Conservation (phyloP, 2,797 vertebrate species). For the Artibeus lituratus region DNA sequence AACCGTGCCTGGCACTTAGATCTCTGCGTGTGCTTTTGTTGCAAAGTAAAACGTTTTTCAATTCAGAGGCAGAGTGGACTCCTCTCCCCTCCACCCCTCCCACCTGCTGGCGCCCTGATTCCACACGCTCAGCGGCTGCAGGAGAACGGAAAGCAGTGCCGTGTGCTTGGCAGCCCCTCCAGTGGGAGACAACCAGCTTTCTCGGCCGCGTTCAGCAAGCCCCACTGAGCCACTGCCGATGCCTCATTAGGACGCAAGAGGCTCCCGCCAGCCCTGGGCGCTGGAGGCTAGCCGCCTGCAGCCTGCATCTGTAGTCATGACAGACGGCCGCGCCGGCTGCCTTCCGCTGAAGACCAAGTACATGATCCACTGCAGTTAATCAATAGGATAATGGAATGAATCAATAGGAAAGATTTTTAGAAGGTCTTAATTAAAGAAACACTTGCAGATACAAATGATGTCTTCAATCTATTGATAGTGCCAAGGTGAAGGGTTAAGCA, state of each 20-base stretch:
- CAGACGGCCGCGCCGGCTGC: slow-evolving; percentile 79
- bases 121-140: slow-evolving; percentile 55
- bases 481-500: slow-evolving; percentile 87
- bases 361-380: slow-evolving; percentile 87
- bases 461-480: slow-evolving; percentile 93
- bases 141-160: slow-evolving; percentile 71
- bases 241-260: slow-evolving; percentile 82
- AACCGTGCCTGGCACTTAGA: neutral
- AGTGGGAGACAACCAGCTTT: slow-evolving; percentile 76
- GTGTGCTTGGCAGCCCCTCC: slow-evolving; percentile 78
- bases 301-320: slow-evolving; percentile 81
- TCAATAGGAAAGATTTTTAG: slow-evolving; percentile 96
- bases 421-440: slow-evolving; percentile 98
- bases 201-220: slow-evolving; percentile 72
- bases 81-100: neutral
- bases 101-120: neutral
- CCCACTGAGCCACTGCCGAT: slow-evolving; percentile 71
- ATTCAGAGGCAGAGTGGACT: slow-evolving; percentile 54
- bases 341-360: slow-evolving; percentile 86
- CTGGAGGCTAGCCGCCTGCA: slow-evolving; percentile 78
- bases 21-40: slow-evolving; percentile 52
- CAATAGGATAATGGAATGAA: slow-evolving; percentile 91
- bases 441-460: slow-evolving; percentile 96
- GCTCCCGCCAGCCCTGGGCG: slow-evolving; percentile 78
- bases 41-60: slow-evolving; percentile 56